Base-by-base conservation (phyloP, 2,113 vertebrate species). In the Chascanopsetta lugubris region DNA sequence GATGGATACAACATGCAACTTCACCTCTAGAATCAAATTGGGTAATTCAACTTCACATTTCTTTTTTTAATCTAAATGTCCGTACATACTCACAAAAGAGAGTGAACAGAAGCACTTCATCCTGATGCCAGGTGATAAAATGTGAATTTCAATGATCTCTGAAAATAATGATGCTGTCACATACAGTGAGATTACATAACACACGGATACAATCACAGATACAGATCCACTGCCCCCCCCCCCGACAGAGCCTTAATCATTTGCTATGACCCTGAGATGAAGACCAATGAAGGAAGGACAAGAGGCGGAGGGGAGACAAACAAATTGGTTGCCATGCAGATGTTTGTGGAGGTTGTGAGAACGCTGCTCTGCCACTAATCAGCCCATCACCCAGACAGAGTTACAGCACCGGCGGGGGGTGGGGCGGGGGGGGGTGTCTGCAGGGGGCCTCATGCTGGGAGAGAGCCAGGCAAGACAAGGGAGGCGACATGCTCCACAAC, bases 271-370 rank as follows among this genome's bases (percentile, higher is more conserved):
- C 67, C 51, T 53, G 65, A 72, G 48, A 63, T 42, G 21, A 59
- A 72, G 69, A 72, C 25, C 66, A 57, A 55, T 58, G 45, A 65
- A 62, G 42, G 20, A 57, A 53, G 18, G 61, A 81, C 42, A 45
- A 21, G 18, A 56, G 13, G 59, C 10, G 0, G 43, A 62, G 45
- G n/a, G 24, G 57, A 85, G 68, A 78, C 51, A 83, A 71, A 87
- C 80, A 79, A 66, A 59, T 55, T 55, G 74, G 82, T 88, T 84
- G 70, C 82, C 82, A 79, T 85, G 85, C 85, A 85, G 81, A 87
- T 74, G 64, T 79, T 61, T 61, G 67, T 72, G 63, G 67, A 83
- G 72, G 68, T 55, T 71, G 77, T 79, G 75, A 85, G 75, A 86
- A 84, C 11, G 54, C 55, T 2, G 70, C 51, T 53, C 47, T 61